phyloP scores from a whole-genome alignment of 2,888 invertebrate species.

The Cryptus armator region DNA sequence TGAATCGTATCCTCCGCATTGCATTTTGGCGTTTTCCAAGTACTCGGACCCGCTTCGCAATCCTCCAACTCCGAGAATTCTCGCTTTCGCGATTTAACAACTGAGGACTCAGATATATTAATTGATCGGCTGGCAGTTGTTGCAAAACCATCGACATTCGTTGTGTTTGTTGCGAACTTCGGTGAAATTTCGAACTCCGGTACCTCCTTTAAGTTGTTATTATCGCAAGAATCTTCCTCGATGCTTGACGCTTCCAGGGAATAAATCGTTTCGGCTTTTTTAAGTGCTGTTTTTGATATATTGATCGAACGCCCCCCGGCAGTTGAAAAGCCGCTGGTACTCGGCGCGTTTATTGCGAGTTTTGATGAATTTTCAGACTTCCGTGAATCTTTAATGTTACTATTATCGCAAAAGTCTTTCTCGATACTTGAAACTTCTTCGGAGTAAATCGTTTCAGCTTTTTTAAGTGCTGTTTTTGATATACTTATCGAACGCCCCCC shows the following conservation, averaged over 20 bases:
- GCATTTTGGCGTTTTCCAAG: neutral
- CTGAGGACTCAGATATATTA: slow-evolving; percentile 68
- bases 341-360: slow-evolving; percentile 36
- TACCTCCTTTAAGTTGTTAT: too few species aligned
- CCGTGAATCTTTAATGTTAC: slow-evolving; percentile 51
- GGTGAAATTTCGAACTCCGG: neutral
- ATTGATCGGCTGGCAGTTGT: slow-evolving; percentile 79
- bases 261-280: too few species aligned
- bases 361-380: slow-evolving; percentile 37
- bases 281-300: too few species aligned
- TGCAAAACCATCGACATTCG: slow-evolving; percentile 71
- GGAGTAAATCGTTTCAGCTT: slow-evolving; percentile 46
- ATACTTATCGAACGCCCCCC: slow-evolving; percentile 72
- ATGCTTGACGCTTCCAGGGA: too few species aligned
- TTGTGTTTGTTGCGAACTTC: slow-evolving; percentile 16
- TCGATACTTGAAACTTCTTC: slow-evolving; percentile 75
- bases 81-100: slow-evolving; percentile 62
- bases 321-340: slow-evolving; percentile 41
- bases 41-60: neutral
- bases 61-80: neutral
- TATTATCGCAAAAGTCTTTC: neutral
- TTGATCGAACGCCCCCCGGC: neutral
- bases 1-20: neutral
- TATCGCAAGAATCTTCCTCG: too few species aligned
- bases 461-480: slow-evolving; percentile 66